Evolutionary conservation across 64 coral and sea anemone species (phyloP).

Genomic region (Catalaphyllia jardinei): DNA sequence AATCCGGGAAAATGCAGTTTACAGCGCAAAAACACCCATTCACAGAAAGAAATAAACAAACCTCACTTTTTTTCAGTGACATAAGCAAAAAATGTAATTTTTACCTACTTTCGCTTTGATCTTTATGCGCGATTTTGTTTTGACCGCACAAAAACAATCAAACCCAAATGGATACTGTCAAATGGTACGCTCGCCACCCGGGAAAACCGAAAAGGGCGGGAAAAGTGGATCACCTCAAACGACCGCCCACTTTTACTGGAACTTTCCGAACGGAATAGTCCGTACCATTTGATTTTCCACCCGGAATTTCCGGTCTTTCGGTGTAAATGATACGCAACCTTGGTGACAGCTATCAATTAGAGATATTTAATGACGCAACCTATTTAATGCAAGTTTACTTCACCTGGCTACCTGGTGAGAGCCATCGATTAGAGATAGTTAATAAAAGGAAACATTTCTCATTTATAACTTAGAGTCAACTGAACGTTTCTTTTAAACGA

Average conservation of each 20-base stretch:
- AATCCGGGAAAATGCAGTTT: no score
- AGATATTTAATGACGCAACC: no score
- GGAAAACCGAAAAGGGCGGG: slow-evolving; percentile 37
- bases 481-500: no score
- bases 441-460: no score
- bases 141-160: slow-evolving; percentile 3
- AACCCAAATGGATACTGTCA: slow-evolving; percentile 9
- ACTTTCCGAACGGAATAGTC: background rate
- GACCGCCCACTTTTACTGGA: slow-evolving; percentile 32
- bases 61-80: background rate
- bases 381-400: no score
- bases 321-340: background rate
- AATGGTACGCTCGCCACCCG: background rate
- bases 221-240: slow-evolving; percentile 19
- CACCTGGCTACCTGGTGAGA: no score
- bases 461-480: no score
- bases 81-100: no score
- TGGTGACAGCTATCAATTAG: no score
- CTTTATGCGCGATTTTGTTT: slow-evolving; percentile 20
- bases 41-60: no score
- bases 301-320: background rate
- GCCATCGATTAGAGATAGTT: no score
- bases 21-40: no score
- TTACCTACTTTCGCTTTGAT: background rate
- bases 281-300: background rate